Evolutionary conservation across 2,888 invertebrate species (phyloP).

Genomic region (Lucinisca nassula): DNA sequence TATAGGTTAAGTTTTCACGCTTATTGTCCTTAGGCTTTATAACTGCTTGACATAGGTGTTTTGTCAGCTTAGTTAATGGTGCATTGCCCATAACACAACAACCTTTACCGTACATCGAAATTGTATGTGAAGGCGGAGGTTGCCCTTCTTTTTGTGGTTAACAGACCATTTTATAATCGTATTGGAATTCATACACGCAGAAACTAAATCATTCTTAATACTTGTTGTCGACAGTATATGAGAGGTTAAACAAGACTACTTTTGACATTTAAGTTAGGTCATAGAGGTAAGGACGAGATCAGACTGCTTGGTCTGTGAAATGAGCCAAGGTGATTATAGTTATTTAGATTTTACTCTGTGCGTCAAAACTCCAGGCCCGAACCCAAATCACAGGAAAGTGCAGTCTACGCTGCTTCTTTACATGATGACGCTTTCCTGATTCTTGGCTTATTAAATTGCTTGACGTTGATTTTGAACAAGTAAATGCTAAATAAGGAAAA

Average conservation of each 20-base stretch:
- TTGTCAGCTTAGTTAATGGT: constrained; percentile 2
- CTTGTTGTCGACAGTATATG: neutral
- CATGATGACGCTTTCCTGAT: too few relatives aligned
- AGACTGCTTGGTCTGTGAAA: too few relatives aligned
- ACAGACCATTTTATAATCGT: constrained; percentile 7
- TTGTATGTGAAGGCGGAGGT: neutral
- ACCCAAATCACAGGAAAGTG: too few relatives aligned
- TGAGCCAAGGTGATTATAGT: too few relatives aligned
- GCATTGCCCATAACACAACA: neutral
- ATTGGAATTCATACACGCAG: constrained; percentile 5
- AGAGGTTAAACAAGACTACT: neutral
- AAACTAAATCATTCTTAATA: neutral
- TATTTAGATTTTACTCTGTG: too few relatives aligned
- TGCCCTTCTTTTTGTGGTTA: constrained; percentile 1
- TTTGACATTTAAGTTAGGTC: neutral
- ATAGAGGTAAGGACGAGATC: too few relatives aligned
- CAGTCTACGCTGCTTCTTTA: too few relatives aligned
- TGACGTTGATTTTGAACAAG: too few relatives aligned
- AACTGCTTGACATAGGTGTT: constrained; percentile 7
- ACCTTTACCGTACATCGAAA: constrained; percentile 6
- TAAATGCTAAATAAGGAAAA: too few relatives aligned
- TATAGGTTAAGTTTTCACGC: neutral
- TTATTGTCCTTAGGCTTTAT: neutral
- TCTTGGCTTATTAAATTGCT: too few relatives aligned
- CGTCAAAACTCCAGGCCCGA: too few relatives aligned